A percentile compares a stretch with the other conserved stretches of the same genome.
Evolutionary conservation across 1,140 invertebrate genomes (phyloP).

Genomic region (Cydia amplana): DNA sequence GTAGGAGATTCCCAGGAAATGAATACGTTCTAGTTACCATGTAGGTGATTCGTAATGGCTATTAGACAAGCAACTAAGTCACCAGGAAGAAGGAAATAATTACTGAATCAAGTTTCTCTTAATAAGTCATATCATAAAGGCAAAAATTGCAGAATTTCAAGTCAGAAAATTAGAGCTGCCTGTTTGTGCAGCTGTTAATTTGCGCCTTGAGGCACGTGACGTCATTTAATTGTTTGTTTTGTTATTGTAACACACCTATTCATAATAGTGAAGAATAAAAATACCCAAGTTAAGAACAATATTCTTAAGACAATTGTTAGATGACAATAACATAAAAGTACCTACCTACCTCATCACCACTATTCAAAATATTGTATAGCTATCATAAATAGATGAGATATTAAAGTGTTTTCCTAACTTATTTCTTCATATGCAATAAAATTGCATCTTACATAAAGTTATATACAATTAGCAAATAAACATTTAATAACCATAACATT

Average conservation of each 20-base stretch:
- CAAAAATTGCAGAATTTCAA: not conserved
- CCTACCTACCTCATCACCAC: not conserved
- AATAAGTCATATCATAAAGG: not conserved
- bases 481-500: not conserved
- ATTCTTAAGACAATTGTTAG: not conserved
- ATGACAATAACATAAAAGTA: not conserved
- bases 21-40: constrained; percentile 55
- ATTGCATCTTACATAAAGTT: not conserved
- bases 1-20: constrained; percentile 15
- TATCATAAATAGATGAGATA: not conserved
- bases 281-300: not conserved
- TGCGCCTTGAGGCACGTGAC: not conserved
- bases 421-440: not conserved
- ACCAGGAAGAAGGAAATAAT: constrained; percentile 5
- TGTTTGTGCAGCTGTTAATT: not conserved
- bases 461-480: not conserved
- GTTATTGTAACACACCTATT: not conserved
- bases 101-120: not conserved
- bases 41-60: constrained; percentile 61
- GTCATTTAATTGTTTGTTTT: not conserved
- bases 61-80: constrained; percentile 48
- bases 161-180: not conserved
- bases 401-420: not conserved
- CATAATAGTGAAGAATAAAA: not conserved
- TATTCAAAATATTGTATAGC: not conserved